Percentiles rank a stretch among this genome's conserved stretches.
Evolutionary conservation across 2,113 vertebrate species (phyloP).

Genomic region (Calonectris borealis): DNA sequence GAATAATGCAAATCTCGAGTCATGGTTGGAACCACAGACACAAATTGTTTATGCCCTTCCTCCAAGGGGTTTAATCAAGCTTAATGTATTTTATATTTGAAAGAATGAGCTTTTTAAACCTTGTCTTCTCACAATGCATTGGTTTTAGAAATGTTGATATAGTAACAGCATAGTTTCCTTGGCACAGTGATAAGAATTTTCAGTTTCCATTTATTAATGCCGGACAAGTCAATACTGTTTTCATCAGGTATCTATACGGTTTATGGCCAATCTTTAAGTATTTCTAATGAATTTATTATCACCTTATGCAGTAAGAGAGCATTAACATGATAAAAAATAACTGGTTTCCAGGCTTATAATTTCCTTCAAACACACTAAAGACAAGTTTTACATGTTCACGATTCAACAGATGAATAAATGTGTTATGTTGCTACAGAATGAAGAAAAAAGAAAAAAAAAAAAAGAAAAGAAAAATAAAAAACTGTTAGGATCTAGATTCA

Average conservation of each 20-base stretch:
- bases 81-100: not conserved
- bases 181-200: not conserved
- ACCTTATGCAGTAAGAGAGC: not conserved
- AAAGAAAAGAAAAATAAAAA: not conserved
- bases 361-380: not conserved
- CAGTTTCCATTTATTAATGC: not conserved
- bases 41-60: not conserved
- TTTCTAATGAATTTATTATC: not conserved
- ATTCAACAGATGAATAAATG: not conserved
- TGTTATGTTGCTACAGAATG: not conserved
- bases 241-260: not conserved
- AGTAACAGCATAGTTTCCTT: not conserved
- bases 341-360: not conserved
- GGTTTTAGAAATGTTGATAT: not conserved
- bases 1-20: not conserved
- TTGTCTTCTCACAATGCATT: not conserved
- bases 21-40: not conserved
- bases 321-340: not conserved
- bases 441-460: not conserved
- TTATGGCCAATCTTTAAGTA: not conserved
- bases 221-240: not conserved
- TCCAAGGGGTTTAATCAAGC: not conserved
- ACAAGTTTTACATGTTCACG: not conserved
- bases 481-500: not conserved
- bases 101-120: not conserved